These are phyloP conservation scores for Pithys albifrons DNA, from an alignment of 2,113 vertebrate species.

Conservation along the genomic window DNA sequence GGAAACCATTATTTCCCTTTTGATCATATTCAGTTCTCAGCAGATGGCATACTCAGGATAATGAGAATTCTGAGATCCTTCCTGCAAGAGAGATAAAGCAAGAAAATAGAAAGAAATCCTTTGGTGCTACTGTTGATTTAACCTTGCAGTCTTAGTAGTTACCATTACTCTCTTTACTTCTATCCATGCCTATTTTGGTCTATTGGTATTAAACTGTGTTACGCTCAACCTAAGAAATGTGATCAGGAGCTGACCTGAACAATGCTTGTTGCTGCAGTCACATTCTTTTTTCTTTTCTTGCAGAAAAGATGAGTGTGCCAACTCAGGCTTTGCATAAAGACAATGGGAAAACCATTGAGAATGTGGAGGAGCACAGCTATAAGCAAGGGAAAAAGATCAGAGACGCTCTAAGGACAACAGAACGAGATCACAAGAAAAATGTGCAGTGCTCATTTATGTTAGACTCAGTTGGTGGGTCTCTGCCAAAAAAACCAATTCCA, in stretches of 20 bases:
- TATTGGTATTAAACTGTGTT: not conserved
- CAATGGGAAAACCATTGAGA: slow-evolving; percentile 74
- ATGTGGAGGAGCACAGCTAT: slow-evolving; percentile 85
- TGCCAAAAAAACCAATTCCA: slow-evolving; percentile 86
- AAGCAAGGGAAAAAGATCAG: slow-evolving; percentile 91
- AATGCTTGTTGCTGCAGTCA: not conserved
- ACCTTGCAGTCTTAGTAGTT: too few species aligned
- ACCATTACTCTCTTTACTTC: not conserved
- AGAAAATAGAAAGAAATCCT: not conserved
- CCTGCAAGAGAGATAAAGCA: not conserved
- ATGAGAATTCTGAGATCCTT: not conserved
- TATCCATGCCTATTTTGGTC: not conserved
- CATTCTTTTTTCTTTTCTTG: slow-evolving; percentile 21
- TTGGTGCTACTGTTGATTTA: not conserved
- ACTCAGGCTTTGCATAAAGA: slow-evolving; percentile 79
- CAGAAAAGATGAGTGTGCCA: slow-evolving; percentile 78
- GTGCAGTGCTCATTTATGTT: slow-evolving; percentile 93
- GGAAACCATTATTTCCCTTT: not conserved
- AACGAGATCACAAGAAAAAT: slow-evolving; percentile 92
- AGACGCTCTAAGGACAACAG: slow-evolving; percentile 84
- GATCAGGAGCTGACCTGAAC: not conserved
- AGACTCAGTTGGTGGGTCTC: slow-evolving; percentile 80
- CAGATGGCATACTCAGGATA: not conserved
- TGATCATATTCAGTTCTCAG: not conserved
- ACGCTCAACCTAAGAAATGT: not conserved